Evolutionary conservation across 2,797 vertebrate genomes (phyloP), one percentile per base, ranked within the genome.

Genomic region (Pipistrellus kuhlii): DNA sequence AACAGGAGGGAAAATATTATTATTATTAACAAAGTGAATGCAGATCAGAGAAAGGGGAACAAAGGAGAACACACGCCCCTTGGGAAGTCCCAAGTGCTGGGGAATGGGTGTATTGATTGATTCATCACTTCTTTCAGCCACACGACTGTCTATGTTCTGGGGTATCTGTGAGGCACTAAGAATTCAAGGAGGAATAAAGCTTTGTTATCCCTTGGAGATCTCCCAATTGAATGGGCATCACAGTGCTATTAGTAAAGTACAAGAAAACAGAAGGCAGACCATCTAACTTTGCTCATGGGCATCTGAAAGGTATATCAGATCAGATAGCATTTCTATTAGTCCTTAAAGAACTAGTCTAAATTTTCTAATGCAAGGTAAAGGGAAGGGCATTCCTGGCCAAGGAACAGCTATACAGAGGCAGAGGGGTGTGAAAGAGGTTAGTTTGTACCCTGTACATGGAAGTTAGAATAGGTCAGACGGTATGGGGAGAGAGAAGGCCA

Each of bases 141-240:
- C 21, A 48, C 32, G 12, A 76, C 5, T 51, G 3, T 20, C 20
- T 95, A 6, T 46, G 23, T 86, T 53, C 30, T 32, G 91, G 41
- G 17, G 30, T 72, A 5, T 71, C 30, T 62, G 12, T 57, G 51
- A 93, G 18, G 5, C 30, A 30, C 25, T 9, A 2, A 30, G 12
- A 71, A 73, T 91, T 44, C n/a, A 89, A 69, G 81, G 27, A 95
- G 51, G n/a, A 93, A 21, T 73, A 44, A 75, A 57, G 41, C 1
- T 77, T 53, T 59, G 38, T 59, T 57, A 71, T 44, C 25, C 14
- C 32, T 48, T 77, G 41, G 94, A 55, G 53, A 55, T 77, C 15
- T 87, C 55, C 41, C 82, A 62, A 1, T 3, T 27, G 18, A 94
- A 44, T 10, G 5, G 41, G 9, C 64, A 9, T 38, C 15, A 66